These are phyloP conservation scores for Sebastes paucispinis DNA, from an alignment of 2,797 vertebrate species.

Conservation along the genomic window DNA sequence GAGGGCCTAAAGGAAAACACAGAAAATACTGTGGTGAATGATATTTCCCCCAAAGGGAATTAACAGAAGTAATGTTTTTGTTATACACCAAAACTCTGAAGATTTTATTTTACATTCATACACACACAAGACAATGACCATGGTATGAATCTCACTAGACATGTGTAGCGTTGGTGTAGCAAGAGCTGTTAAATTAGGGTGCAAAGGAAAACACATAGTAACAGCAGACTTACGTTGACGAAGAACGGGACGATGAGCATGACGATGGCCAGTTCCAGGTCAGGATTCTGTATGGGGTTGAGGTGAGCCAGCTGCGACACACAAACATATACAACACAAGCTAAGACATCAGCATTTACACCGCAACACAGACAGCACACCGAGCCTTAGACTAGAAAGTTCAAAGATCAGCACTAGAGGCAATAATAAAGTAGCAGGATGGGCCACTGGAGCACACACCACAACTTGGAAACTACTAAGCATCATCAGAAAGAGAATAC, in stretches of 20 bases:
- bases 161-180: background rate
- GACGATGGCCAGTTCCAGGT: slow-evolving; percentile 95
- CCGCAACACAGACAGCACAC: background rate
- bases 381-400: background rate
- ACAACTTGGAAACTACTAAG: background rate
- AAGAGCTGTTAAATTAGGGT: background rate
- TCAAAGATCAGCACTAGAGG: background rate
- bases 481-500: background rate
- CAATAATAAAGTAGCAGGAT: background rate
- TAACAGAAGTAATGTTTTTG: background rate
- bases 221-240: slow-evolving; percentile 90
- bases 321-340: slow-evolving; percentile 25
- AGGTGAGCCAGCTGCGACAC: slow-evolving; percentile 88
- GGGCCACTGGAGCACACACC: background rate
- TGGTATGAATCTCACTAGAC: background rate
- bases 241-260: slow-evolving; percentile 99
- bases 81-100: background rate
- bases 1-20: slow-evolving; percentile 84
- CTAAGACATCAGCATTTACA: slow-evolving; percentile 12
- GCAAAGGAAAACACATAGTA: background rate
- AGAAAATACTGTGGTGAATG: background rate
- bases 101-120: background rate
- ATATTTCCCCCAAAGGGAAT: background rate
- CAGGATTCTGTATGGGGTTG: slow-evolving; percentile 92
- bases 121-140: background rate